Conservation (phyloP, 2,113 vertebrate species). For the Arothron firmamentum region DNA sequence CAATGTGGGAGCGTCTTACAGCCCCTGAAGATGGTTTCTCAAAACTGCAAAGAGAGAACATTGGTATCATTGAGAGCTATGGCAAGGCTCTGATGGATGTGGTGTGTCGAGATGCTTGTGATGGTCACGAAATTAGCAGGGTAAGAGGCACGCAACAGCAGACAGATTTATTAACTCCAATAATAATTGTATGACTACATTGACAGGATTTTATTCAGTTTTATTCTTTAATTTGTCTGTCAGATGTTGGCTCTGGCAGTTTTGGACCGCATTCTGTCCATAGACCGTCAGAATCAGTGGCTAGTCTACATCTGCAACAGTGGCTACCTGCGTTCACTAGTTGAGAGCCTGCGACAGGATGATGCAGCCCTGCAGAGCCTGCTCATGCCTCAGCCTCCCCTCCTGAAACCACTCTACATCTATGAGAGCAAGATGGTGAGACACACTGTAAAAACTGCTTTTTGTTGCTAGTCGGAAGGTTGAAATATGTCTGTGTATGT, state of each 20-base stretch:
- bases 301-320: constrained; percentile 92
- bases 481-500: background rate
- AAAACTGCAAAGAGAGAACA: constrained; percentile 92
- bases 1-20: constrained; percentile 95
- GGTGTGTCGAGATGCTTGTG: constrained; percentile 93
- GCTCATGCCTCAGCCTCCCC: constrained; percentile 86
- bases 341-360: constrained; percentile 90
- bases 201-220: background rate
- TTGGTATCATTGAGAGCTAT: constrained; percentile 93
- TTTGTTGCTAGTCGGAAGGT: background rate
- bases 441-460: background rate
- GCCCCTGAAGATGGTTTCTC: constrained; percentile 94
- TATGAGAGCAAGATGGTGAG: constrained; percentile 98
- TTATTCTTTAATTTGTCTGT: background rate
- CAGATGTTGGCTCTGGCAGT: constrained; percentile 95
- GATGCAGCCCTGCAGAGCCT: constrained; percentile 86
- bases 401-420: constrained; percentile 92
- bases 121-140: constrained; percentile 94
- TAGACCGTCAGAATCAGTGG: constrained; percentile 95
- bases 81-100: constrained; percentile 96
- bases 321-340: constrained; percentile 92
- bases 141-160: constrained; percentile 63
- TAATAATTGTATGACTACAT: background rate
- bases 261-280: constrained; percentile 88
- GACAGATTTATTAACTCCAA: no score